These are phyloP conservation scores for Antedon mediterranea DNA, from an alignment of 53 echinoderm and acorn worm species.

Conservation along the genomic window DNA sequence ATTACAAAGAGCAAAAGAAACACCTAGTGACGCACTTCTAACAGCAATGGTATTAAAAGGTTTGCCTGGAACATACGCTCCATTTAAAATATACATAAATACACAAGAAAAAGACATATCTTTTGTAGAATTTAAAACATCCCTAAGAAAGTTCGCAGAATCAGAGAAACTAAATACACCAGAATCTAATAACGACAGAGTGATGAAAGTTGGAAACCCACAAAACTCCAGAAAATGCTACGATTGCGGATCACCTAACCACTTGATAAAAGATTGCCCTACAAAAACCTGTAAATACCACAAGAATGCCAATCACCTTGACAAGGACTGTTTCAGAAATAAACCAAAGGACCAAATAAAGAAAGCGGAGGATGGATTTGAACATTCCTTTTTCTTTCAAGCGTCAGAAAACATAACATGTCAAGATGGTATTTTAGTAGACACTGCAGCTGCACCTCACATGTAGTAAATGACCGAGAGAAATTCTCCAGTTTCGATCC, in stretches of 20 bases:
- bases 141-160: conserved; percentile 1
- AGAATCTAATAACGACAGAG: not conserved
- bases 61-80: not conserved
- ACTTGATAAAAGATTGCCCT: no score
- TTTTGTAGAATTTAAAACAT: not conserved
- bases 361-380: no score
- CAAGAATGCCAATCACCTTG: no score
- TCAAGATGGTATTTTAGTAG: not conserved
- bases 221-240: not conserved
- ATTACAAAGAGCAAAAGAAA: not conserved
- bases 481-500: not conserved
- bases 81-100: not conserved
- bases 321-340: no score
- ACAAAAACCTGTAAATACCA: no score
- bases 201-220: not conserved
- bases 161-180: not conserved
- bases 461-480: not conserved
- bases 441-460: not conserved
- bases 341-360: no score
- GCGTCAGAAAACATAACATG: no score
- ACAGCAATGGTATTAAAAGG: conserved; percentile 10
- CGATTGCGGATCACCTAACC: not conserved
- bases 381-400: no score
- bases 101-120: not conserved
- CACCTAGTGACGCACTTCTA: not conserved